These are phyloP conservation scores for Diplosoma virens DNA, from an alignment of 23 tunicate species.

Conservation along the genomic window DNA sequence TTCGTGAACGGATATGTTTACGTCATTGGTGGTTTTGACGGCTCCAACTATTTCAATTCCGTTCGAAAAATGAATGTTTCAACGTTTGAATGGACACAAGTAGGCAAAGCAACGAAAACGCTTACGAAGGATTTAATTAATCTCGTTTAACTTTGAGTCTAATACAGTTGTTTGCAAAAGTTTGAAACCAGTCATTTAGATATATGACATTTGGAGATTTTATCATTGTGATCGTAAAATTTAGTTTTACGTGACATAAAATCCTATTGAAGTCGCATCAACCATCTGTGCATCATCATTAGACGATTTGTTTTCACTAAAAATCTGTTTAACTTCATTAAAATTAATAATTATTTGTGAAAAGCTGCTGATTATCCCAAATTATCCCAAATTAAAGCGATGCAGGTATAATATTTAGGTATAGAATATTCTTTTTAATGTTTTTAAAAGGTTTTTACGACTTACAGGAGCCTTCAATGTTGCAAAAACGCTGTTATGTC, in stretches of 20 bases:
- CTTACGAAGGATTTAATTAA: neutral
- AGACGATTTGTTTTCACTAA: neutral
- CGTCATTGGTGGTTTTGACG: constrained; percentile 90
- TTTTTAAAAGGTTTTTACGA: neutral
- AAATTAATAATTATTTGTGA: neutral
- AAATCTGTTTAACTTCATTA: neutral
- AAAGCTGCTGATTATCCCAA: too few relatives aligned
- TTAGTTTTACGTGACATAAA: neutral
- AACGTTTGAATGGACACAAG: constrained; percentile 76
- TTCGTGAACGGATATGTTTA: constrained; percentile 56
- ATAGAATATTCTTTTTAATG: neutral
- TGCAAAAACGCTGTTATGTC: constrained; percentile 81
- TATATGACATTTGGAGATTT: neutral
- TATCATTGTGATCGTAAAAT: neutral
- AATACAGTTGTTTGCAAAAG: neutral
- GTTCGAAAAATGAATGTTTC: constrained; percentile 67
- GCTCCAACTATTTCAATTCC: constrained; percentile 76
- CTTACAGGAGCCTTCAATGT: constrained; percentile 76
- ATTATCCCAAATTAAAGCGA: too few relatives aligned
- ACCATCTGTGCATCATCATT: neutral
- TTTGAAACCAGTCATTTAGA: neutral
- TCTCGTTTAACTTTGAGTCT: neutral
- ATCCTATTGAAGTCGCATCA: neutral
- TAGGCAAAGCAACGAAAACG: too few relatives aligned
- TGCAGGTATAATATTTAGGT: too few relatives aligned